phyloP scores from a whole-genome alignment of 1,140 invertebrate genomes.

The Piezodorus guildinii region DNA sequence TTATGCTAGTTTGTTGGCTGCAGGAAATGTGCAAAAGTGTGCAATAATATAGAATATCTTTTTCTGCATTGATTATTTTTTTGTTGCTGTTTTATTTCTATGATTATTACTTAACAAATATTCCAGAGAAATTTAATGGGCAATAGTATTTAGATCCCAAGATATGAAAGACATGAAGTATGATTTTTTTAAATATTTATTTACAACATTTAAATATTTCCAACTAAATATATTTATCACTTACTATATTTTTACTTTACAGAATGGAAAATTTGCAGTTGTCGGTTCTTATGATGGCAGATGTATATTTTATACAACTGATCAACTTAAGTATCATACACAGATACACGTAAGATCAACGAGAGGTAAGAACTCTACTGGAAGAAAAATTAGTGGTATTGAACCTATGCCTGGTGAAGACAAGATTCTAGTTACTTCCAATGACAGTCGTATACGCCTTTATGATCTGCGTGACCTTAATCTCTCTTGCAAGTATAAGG shows the following conservation, averaged over 20 bases:
- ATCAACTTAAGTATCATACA: conserved; percentile 96
- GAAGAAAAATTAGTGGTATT: conserved; percentile 92
- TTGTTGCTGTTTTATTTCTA: too few species aligned
- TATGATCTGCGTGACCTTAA: conserved; percentile 95
- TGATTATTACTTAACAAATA: neutral
- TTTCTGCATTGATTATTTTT: too few species aligned
- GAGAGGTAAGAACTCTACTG: conserved; percentile 84
- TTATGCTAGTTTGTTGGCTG: too few species aligned
- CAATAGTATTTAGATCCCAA: too few species aligned
- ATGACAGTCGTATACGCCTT: conserved; percentile 91
- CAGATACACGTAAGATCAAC: conserved; percentile 93
- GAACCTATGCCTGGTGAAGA: conserved; percentile 94
- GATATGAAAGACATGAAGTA: too few species aligned
- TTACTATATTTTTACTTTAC: conserved; percentile 20
- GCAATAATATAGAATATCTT: too few species aligned
- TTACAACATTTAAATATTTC: too few species aligned
- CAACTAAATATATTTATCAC: too few species aligned
- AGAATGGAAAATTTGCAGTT: conserved; percentile 93
- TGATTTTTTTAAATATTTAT: too few species aligned
- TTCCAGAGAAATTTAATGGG: neutral
- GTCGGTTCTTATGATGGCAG: conserved; percentile 97
- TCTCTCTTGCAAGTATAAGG: conserved; percentile 89
- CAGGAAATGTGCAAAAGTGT: too few species aligned
- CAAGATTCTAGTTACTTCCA: conserved; percentile 94
- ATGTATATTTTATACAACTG: conserved; percentile 96